Evolutionary conservation across 2,888 invertebrate species (phyloP), one percentile per base, ranked within the genome.

Genomic region (Lasius platythorax): DNA sequence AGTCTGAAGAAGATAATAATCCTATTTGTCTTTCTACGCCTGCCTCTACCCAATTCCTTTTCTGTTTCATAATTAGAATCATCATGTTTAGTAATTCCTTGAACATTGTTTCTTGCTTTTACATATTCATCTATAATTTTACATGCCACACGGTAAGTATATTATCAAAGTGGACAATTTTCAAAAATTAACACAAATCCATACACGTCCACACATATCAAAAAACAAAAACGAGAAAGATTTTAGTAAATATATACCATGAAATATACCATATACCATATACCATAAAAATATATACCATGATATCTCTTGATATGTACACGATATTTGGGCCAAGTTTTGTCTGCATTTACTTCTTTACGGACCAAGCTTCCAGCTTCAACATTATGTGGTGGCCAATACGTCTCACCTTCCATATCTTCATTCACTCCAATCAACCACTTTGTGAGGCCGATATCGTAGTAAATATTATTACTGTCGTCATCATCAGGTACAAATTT

Each of bases 371-470:
- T 73, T 58, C 56, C 73, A 23, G 56, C 73, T 15, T 58, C 56
- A 56, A 58, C 11, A 73, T 73, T 73, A 58, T 40, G 37, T 37
- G 53, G 37, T 73, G 37, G 73, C 73, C 73, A 58, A 58, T 58
- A 58, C 2, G 58, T 73, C 2, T 73, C 58, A 58, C 73, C 73
- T 56, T 58, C 40, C 73, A 73, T 73, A 73, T 73, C 28, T 56
- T 73, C 56, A 73, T 73, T 30, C 9, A 73, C 28, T 58, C 23
- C 23, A 56, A 56, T 58, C 33, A 72, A 58, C 72, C 56, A 72
- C 28, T 72, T 72, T 72, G 72, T 23, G 33, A 72, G 72, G 15
- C 23, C 72, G 18, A 72, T 15, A 33, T 56, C 56, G 56, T 72
- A 70, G 4, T 50, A 72, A 56, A 56, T 23, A 23, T 23, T 58